These are phyloP conservation scores for Caerostris extrusa DNA, from an alignment of 1,140 invertebrate genomes.

Conservation along the genomic window DNA sequence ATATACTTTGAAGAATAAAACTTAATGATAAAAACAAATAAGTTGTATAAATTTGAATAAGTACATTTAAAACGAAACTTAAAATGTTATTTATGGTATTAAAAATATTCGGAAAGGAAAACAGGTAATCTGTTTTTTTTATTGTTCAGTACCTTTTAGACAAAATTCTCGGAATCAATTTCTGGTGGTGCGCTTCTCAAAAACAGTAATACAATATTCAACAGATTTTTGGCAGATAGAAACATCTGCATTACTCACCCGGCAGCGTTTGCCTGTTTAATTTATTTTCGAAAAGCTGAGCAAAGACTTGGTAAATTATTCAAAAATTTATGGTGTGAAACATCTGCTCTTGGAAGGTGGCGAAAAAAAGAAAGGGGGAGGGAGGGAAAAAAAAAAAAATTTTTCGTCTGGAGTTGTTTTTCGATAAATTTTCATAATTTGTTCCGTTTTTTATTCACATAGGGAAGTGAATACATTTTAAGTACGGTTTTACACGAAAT, in stretches of 20 bases:
- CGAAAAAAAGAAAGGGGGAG: not conserved
- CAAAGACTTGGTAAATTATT: conserved; percentile 29
- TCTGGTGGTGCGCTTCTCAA: not conserved
- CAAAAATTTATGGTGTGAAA: conserved; percentile 34
- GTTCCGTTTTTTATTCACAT: not conserved
- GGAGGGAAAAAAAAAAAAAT: too few relatives aligned
- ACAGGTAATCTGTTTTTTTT: too few relatives aligned
- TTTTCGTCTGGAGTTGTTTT: not conserved
- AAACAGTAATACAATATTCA: not conserved
- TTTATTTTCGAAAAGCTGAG: conserved; percentile 14
- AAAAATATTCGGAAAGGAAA: too few relatives aligned
- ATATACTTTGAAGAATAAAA: too few relatives aligned
- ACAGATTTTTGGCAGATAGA: not conserved
- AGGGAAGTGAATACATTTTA: not conserved
- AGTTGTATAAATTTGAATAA: too few relatives aligned
- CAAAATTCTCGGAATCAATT: not conserved
- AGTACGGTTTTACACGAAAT: not conserved
- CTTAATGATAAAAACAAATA: too few relatives aligned
- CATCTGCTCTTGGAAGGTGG: conserved; percentile 22
- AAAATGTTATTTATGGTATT: too few relatives aligned
- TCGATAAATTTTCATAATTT: conserved; percentile 8
- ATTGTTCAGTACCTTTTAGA: too few relatives aligned
- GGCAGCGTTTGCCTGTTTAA: not conserved
- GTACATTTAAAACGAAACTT: too few relatives aligned
- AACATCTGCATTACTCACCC: not conserved